A percentile compares a stretch with the other conserved stretches of the same genome.
phyloP scores from a whole-genome alignment of 2,888 invertebrate genomes.

The Seira ritae region DNA sequence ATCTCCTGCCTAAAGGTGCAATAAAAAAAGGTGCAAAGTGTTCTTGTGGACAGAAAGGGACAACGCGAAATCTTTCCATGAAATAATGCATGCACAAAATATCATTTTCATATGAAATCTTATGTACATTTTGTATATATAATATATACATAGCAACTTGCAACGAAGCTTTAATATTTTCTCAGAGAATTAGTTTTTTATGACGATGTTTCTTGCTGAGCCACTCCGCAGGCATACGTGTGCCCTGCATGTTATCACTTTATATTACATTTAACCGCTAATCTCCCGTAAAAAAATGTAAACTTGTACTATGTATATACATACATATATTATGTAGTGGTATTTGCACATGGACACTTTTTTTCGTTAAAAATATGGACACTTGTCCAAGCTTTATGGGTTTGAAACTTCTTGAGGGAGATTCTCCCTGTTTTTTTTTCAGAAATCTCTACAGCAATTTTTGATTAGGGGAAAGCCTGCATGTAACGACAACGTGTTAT shows the following conservation, averaged over 20 bases:
- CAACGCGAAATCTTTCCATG: constrained; percentile 1
- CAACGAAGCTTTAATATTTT: background rate
- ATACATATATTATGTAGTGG: no score
- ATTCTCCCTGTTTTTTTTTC: no score
- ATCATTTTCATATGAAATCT: background rate
- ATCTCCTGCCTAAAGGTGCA: constrained; percentile 9
- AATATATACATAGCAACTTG: background rate
- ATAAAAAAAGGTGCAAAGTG: constrained; percentile 59
- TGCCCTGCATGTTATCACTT: constrained; percentile 27
- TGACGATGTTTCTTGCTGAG: background rate
- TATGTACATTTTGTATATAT: background rate
- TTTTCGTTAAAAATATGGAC: background rate
- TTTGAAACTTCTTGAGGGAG: no score
- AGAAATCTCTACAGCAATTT: no score
- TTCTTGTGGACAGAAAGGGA: constrained; percentile 39
- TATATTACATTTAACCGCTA: constrained; percentile 9
- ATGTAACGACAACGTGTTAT: no score
- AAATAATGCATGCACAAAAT: constrained; percentile 2
- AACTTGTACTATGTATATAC: no score
- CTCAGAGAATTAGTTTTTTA: background rate
- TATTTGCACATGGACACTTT: no score
- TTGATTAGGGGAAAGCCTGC: no score
- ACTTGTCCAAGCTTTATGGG: no score
- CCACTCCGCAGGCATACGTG: constrained; percentile 9
- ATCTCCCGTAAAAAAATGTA: background rate